Evolutionary conservation across 2,113 vertebrate species (phyloP), one percentile per base, ranked within the genome.

Genomic region (Phyllopteryx taeniolatus): DNA sequence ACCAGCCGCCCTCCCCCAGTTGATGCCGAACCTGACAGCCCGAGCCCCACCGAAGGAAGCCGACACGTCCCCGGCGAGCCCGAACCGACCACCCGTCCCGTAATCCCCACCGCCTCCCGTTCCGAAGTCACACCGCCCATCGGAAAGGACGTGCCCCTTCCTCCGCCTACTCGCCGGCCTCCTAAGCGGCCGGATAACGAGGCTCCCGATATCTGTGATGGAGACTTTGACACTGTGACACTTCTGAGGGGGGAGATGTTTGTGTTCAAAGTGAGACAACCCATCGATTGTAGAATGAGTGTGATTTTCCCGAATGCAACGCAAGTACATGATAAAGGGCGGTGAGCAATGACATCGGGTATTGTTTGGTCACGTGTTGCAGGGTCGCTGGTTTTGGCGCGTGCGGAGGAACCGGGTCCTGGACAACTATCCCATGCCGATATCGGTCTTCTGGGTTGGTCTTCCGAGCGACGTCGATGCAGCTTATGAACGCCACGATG

Each of bases 381-480:
- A 99, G 97, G 96, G 96, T 71, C 91, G 89, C 62, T 99, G 97
- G 97, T 99, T 98, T 88, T 99, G 97, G 97, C 92, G 97, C 39
- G 96, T 99, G 7, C 91, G 95, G 39, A 91, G 97, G 80, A 98
- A 98, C 87, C 94, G 93, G 0, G 96, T 99, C 71, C 87, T 98
- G 79, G 96, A 97, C 86, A 98, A 97, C 82, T 98, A 99, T 68
- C 97, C 97, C 31, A 98, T 99, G 97, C 95, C 94, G 0, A 97
- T 98, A 0, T 95, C 95, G 0, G 94, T 98, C 66, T 99, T 99
- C 90, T 99, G 96, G 97, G 89, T 91, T 3, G 97, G 96, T 6
- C 94, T 99, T 33, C 96, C 96, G 0, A 86, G 90, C 14, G 91
- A 97, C 88, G 97, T 99, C 0, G 94, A 95, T 0, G 95, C 96